These are phyloP conservation scores for Homarus americanus DNA, from an alignment of 1,140 invertebrate genomes.

Conservation along the genomic window DNA sequence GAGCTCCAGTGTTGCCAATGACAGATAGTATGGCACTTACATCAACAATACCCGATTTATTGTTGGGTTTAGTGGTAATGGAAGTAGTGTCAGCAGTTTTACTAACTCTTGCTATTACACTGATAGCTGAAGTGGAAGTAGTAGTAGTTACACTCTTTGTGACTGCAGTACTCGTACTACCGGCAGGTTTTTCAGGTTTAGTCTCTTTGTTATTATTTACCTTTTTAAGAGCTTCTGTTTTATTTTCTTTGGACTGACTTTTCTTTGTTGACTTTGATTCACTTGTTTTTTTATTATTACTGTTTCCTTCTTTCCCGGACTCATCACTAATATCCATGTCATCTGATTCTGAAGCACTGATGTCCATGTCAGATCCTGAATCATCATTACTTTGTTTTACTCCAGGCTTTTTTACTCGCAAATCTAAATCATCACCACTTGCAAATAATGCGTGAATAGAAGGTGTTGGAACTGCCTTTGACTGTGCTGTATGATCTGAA, in stretches of 20 bases:
- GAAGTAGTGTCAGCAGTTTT: not conserved
- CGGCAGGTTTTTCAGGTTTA: not conserved
- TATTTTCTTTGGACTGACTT: constrained; percentile 26
- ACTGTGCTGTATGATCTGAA: constrained; percentile 46
- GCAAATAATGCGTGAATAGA: constrained; percentile 61
- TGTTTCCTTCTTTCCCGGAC: constrained; percentile 49
- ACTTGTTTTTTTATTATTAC: constrained; percentile 14
- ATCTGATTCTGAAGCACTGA: constrained; percentile 65
- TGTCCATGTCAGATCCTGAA: constrained; percentile 74
- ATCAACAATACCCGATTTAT: not conserved
- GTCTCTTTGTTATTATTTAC: not conserved
- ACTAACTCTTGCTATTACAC: not conserved
- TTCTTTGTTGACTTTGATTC: constrained; percentile 29
- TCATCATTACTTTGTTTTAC: constrained; percentile 43
- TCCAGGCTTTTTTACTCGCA: constrained; percentile 46
- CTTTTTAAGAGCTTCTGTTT: constrained; percentile 7
- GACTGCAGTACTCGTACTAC: not conserved
- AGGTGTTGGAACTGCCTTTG: constrained; percentile 9
- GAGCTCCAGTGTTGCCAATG: not conserved
- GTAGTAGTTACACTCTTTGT: not conserved
- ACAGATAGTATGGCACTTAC: constrained; percentile 16
- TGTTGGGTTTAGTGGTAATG: not conserved
- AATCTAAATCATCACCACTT: constrained; percentile 37
- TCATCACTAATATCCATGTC: constrained; percentile 70
- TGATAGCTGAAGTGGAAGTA: not conserved